Evolutionary conservation across 1,140 invertebrate genomes (phyloP).

Genomic region (Drosophila paulistorum): DNA sequence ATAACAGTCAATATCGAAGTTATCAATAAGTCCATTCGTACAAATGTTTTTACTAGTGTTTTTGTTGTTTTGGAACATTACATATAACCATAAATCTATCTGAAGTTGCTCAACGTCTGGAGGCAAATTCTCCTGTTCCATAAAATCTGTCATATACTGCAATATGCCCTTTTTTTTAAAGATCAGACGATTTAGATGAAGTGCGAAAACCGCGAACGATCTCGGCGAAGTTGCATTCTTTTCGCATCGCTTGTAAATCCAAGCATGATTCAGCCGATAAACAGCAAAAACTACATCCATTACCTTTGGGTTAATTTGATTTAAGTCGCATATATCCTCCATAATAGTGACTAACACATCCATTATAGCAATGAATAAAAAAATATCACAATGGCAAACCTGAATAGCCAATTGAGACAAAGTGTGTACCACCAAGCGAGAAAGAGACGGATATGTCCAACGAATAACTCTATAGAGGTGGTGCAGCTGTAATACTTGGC

Average conservation of each 20-base stretch:
- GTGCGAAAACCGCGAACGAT: constrained; percentile 43
- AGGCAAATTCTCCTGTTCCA: neutral
- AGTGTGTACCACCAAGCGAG: constrained; percentile 18
- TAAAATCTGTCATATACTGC: constrained; percentile 29
- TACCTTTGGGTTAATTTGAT: neutral
- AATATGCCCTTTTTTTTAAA: constrained; percentile 3
- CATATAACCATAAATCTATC: constrained; percentile 43
- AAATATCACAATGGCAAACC: constrained; percentile 21
- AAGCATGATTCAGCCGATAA: constrained; percentile 26
- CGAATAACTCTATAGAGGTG: constrained; percentile 29
- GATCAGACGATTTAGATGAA: constrained; percentile 56
- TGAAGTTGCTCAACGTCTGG: constrained; percentile 25
- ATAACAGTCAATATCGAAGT: constrained; percentile 50
- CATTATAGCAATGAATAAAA: constrained; percentile 83
- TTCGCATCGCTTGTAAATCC: constrained; percentile 27
- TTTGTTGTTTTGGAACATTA: constrained; percentile 29
- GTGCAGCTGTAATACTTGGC: constrained; percentile 30
- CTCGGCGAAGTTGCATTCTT: constrained; percentile 28
- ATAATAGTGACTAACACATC: constrained; percentile 32
- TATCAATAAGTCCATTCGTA: constrained; percentile 11
- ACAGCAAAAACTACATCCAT: neutral
- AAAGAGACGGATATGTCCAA: constrained; percentile 26
- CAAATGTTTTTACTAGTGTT: neutral
- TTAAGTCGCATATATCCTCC: constrained; percentile 23
- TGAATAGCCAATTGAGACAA: constrained; percentile 11